Percentiles rank a stretch among this genome's conserved stretches.
These are phyloP conservation scores for Procambarus clarkii DNA, from an alignment of 1,140 invertebrate genomes.

Conservation along the genomic window DNA sequence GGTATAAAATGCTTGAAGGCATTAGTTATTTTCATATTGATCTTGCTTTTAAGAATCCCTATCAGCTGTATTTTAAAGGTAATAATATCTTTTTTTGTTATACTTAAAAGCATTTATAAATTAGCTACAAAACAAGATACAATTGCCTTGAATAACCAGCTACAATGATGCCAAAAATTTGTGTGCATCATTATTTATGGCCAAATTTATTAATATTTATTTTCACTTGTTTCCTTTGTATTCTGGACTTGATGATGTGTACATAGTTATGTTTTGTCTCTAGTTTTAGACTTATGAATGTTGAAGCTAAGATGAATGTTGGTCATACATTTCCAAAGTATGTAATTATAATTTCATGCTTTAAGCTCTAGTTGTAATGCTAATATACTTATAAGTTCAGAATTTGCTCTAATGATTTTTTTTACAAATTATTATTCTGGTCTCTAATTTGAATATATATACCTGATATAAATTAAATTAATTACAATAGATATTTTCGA, in stretches of 20 bases:
- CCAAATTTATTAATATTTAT: constrained; percentile 65
- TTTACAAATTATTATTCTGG: constrained; percentile 41
- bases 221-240: constrained; percentile 51
- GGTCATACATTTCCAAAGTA: constrained; percentile 65
- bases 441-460: constrained; percentile 51
- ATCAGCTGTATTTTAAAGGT: constrained; percentile 36
- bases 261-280: constrained; percentile 52
- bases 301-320: constrained; percentile 65
- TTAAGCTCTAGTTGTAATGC: constrained; percentile 69
- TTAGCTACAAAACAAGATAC: constrained; percentile 28
- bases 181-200: constrained; percentile 65
- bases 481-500: constrained; percentile 14
- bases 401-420: constrained; percentile 52
- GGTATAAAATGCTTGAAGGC: neutral
- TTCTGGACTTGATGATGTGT: constrained; percentile 58
- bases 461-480: constrained; percentile 27
- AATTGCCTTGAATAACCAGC: constrained; percentile 43
- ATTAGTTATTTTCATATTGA: neutral
- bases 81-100: constrained; percentile 43
- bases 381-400: constrained; percentile 57
- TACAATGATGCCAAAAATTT: constrained; percentile 55
- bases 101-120: constrained; percentile 42
- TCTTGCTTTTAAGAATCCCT: neutral
- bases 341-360: constrained; percentile 68
- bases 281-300: constrained; percentile 60